Conservation (phyloP, 2,888 invertebrate species). For the Ophonus ardosiacus region DNA sequence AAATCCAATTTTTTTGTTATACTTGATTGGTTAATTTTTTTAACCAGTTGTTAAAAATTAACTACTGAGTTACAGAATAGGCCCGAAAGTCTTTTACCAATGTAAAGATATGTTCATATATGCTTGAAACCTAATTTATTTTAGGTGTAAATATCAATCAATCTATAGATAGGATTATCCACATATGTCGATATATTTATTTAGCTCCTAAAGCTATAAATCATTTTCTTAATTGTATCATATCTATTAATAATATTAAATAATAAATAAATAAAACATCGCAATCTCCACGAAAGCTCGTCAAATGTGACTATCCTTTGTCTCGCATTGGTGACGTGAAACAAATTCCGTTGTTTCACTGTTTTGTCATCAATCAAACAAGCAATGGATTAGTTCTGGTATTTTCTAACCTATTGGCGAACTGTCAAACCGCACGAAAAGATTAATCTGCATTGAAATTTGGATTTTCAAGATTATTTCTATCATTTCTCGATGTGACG, state of each 20-base stretch:
- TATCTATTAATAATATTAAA: not conserved
- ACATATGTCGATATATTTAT: not conserved
- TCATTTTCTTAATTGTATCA: not conserved
- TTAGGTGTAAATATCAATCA: too few relatives aligned
- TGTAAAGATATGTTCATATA: too few relatives aligned
- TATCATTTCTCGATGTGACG: constrained; percentile 22
- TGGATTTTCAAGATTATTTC: constrained; percentile 46
- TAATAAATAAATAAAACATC: not conserved
- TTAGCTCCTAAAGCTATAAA: not conserved
- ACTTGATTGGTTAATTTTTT: too few relatives aligned
- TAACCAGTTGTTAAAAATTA: too few relatives aligned
- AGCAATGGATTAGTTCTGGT: constrained; percentile 54
- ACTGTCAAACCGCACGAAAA: constrained; percentile 46
- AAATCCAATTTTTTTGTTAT: too few relatives aligned
- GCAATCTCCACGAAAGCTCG: constrained; percentile 9
- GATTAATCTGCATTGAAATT: constrained; percentile 58
- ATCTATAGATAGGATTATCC: too few relatives aligned
- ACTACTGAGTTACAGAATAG: too few relatives aligned
- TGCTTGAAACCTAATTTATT: too few relatives aligned
- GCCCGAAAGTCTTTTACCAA: too few relatives aligned
- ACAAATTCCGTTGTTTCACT: constrained; percentile 36
- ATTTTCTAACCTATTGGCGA: constrained; percentile 59
- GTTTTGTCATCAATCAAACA: constrained; percentile 50
- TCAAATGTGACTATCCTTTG: constrained; percentile 9
- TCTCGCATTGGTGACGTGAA: constrained; percentile 10